These are phyloP conservation scores for Drosophila robusta DNA, from an alignment of 2,888 invertebrate species.

Conservation along the genomic window DNA sequence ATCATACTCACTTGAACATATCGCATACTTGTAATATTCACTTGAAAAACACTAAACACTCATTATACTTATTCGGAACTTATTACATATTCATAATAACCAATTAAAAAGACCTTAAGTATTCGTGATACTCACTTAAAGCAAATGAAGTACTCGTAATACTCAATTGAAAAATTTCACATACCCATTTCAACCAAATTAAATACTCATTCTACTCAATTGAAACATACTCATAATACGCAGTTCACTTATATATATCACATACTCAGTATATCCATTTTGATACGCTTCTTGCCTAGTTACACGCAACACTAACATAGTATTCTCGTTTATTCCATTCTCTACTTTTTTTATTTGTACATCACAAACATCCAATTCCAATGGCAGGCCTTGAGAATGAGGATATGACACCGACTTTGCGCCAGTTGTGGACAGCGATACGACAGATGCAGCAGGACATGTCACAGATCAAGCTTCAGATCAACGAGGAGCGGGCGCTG, in stretches of 20 bases:
- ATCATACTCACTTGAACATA: constrained; percentile 4
- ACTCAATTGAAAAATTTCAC: no score
- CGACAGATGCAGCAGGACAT: constrained; percentile 85
- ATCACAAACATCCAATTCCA: constrained; percentile 35
- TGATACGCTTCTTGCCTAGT: constrained; percentile 36
- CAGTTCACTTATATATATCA: background rate
- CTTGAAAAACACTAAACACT: background rate
- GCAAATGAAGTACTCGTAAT: no score
- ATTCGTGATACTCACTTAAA: no score
- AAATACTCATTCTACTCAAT: no score
- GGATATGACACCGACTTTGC: constrained; percentile 85
- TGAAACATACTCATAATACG: no score
- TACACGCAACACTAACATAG: constrained; percentile 69
- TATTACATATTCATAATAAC: no score
- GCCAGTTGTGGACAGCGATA: constrained; percentile 85
- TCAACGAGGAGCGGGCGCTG: constrained; percentile 85
- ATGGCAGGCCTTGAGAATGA: constrained; percentile 85
- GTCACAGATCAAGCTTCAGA: constrained; percentile 85
- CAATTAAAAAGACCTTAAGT: no score
- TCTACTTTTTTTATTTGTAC: constrained; percentile 44
- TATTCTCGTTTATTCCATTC: constrained; percentile 56
- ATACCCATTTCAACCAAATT: constrained; percentile 2
- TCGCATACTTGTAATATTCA: constrained; percentile 10
- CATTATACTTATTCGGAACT: background rate
- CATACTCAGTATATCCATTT: constrained; percentile 28